Percentiles rank a stretch among this genome's conserved stretches.
phyloP scores from a whole-genome alignment of 1,140 invertebrate species.

The Drosophila burlai region DNA sequence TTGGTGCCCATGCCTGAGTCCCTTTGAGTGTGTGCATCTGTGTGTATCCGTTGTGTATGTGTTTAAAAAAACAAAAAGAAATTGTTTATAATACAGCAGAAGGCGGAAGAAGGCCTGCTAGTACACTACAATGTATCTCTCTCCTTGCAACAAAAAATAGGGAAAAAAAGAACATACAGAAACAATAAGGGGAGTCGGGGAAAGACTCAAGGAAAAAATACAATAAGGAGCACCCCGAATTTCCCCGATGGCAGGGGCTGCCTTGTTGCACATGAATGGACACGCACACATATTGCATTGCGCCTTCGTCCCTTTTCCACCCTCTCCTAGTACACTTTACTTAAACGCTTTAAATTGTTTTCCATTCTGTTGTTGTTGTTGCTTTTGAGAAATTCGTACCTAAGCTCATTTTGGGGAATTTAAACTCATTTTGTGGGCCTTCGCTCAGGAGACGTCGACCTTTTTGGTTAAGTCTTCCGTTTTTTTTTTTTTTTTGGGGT shows the following conservation, averaged over 20 bases:
- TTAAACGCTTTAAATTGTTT: slow-evolving; percentile 50
- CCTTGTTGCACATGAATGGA: slow-evolving; percentile 76
- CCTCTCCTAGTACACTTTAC: slow-evolving; percentile 16
- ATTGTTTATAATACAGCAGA: slow-evolving; percentile 71
- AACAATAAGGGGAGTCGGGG: background rate
- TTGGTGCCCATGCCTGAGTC: slow-evolving; percentile 6
- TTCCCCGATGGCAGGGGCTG: slow-evolving; percentile 58
- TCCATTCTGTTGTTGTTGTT: slow-evolving; percentile 15
- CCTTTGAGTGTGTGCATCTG: slow-evolving; percentile 18
- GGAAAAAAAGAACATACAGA: slow-evolving; percentile 9
- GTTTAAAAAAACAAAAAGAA: slow-evolving; percentile 45
- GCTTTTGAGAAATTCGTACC: slow-evolving; percentile 32
- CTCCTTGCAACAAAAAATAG: slow-evolving; percentile 23
- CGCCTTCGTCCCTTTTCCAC: background rate
- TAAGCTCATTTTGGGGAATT: slow-evolving; percentile 61
- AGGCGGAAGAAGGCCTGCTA: slow-evolving; percentile 38
- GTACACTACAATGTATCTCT: slow-evolving; percentile 6
- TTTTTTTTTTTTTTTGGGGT: background rate
- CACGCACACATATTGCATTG: slow-evolving; percentile 54
- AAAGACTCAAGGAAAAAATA: slow-evolving; percentile 2
- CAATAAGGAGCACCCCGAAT: slow-evolving; percentile 9
- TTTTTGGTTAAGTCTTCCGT: background rate
- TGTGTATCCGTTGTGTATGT: slow-evolving; percentile 15
- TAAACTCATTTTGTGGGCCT: slow-evolving; percentile 59
- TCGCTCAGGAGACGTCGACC: slow-evolving; percentile 18